Evolutionary conservation across 2,888 invertebrate species (phyloP).

Genomic region (Dorcus parallelipipedus): DNA sequence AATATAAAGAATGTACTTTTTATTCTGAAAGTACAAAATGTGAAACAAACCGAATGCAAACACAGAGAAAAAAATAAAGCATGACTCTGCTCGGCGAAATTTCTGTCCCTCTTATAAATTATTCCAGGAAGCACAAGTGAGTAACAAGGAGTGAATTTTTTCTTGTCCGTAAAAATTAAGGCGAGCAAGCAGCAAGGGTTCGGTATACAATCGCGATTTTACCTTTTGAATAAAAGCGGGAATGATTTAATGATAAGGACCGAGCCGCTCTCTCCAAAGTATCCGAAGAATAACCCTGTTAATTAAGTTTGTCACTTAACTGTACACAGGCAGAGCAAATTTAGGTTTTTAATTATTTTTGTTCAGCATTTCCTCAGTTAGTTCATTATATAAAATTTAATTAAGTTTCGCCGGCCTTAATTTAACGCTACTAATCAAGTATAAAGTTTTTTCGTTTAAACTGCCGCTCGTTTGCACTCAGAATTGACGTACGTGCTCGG

Average conservation of each 20-base stretch:
- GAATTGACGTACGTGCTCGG: constrained; percentile 48
- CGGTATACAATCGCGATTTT: constrained; percentile 15
- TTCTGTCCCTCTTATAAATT: not conserved
- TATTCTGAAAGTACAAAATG: too few species aligned
- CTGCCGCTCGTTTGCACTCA: constrained; percentile 45
- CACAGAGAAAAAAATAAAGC: too few species aligned
- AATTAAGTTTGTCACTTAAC: constrained; percentile 53
- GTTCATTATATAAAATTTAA: constrained; percentile 54
- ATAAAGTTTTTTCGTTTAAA: constrained; percentile 49
- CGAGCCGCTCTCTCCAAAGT: constrained; percentile 38
- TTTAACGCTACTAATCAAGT: constrained; percentile 54
- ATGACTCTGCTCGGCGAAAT: not conserved
- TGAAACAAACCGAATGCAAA: too few species aligned
- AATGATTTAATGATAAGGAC: constrained; percentile 45
- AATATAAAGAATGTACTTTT: too few species aligned
- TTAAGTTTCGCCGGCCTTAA: constrained; percentile 52
- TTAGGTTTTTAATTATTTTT: constrained; percentile 54
- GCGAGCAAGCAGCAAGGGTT: constrained; percentile 3
- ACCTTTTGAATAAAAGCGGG: constrained; percentile 33
- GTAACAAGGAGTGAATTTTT: not conserved
- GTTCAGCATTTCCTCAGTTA: constrained; percentile 53
- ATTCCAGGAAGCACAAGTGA: not conserved
- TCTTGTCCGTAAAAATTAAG: not conserved
- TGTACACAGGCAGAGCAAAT: constrained; percentile 48
- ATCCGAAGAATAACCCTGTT: constrained; percentile 48